phyloP scores from a whole-genome alignment of 2,797 vertebrate species.

The Urocyon cinereoargenteus region DNA sequence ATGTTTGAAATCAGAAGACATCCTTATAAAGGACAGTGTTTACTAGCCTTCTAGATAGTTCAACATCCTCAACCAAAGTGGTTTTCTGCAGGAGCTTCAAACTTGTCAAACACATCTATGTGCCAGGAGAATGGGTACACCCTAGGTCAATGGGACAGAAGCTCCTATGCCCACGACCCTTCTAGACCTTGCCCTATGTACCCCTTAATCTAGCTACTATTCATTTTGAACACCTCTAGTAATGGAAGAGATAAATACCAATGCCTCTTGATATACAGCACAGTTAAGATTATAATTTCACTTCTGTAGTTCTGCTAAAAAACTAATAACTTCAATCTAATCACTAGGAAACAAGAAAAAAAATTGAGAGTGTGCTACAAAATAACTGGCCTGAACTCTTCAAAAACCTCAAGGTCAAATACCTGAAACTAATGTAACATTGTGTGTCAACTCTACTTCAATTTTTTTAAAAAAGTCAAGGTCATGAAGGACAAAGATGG shows the following conservation, averaged over 20 bases:
- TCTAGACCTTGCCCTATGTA: neutral
- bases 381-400: neutral
- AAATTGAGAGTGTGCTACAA: neutral
- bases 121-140: neutral
- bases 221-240: neutral
- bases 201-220: neutral
- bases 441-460: neutral
- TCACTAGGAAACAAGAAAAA: neutral
- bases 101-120: neutral
- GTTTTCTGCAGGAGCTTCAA: neutral
- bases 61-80: neutral
- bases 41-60: neutral
- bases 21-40: neutral
- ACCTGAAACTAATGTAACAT: neutral
- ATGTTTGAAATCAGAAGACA: neutral
- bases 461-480: neutral
- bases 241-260: neutral
- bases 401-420: neutral
- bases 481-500: neutral
- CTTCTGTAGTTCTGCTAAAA: neutral
- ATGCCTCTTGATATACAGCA: neutral
- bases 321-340: neutral
- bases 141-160: neutral
- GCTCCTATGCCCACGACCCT: neutral
- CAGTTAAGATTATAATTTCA: neutral